These are phyloP conservation scores for Ommatoiulus sabulosus DNA, from an alignment of 2,888 invertebrate species.

Conservation along the genomic window DNA sequence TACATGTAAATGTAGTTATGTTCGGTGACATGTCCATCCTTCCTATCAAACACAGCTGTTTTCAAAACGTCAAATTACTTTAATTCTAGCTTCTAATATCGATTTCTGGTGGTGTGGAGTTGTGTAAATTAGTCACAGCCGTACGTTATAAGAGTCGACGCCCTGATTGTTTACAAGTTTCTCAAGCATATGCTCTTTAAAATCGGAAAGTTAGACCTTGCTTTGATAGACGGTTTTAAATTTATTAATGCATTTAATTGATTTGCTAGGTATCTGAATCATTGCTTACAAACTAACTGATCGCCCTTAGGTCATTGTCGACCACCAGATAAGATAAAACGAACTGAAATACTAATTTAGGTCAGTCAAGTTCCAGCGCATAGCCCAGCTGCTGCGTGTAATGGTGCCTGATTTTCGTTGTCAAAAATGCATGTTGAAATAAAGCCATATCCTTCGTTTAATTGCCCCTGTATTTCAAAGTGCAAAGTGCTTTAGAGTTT, in stretches of 20 bases:
- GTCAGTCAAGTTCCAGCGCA: background rate
- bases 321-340: conserved; percentile 22
- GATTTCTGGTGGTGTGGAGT: too few species aligned
- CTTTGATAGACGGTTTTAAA: background rate
- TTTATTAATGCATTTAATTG: background rate
- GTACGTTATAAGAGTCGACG: background rate
- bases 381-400: background rate
- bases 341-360: background rate
- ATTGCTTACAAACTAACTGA: background rate
- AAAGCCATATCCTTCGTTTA: background rate
- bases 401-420: background rate
- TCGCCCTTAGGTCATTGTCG: background rate
- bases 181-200: background rate
- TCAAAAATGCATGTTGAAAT: background rate
- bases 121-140: too few species aligned
- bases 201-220: background rate
- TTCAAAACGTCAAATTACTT: too few species aligned
- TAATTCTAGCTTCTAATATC: too few species aligned
- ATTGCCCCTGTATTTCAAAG: background rate
- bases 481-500: background rate
- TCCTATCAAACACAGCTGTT: too few species aligned
- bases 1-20: too few species aligned
- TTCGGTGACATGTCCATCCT: background rate
- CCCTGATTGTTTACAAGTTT: background rate
- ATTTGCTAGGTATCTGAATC: background rate